A percentile compares a stretch with the other conserved stretches of the same genome.
Conservation (phyloP, 2,888 invertebrate genomes). For the Beris morrisii region DNA sequence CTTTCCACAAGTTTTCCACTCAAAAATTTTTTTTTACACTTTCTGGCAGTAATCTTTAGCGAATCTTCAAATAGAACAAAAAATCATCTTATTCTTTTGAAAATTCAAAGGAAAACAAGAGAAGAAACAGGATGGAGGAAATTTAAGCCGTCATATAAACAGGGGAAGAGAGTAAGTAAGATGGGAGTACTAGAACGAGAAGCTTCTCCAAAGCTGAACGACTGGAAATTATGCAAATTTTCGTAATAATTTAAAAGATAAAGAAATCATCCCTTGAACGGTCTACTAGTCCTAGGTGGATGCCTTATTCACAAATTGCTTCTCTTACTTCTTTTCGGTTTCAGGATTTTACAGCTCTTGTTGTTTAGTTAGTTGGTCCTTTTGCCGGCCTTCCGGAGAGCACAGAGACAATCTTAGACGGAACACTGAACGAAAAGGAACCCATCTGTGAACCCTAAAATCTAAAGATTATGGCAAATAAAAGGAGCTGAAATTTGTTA, state of each 20-base stretch:
- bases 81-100: not conserved
- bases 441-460: constrained; percentile 34
- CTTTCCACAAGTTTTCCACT: not conserved
- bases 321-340: not conserved
- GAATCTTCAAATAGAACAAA: not conserved
- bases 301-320: constrained; percentile 5
- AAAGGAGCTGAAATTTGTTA: constrained; percentile 33
- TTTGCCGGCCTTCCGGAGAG: not conserved
- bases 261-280: constrained; percentile 7
- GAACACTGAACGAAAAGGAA: constrained; percentile 15
- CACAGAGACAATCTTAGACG: not conserved
- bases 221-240: constrained; percentile 28
- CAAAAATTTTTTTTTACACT: not conserved
- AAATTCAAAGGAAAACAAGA: not conserved
- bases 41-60: not conserved
- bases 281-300: not conserved
- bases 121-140: not conserved
- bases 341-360: not conserved
- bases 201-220: not conserved
- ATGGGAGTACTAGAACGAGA: not conserved
- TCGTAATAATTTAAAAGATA: constrained; percentile 18
- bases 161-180: too few relatives aligned
- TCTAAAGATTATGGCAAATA: constrained; percentile 35
- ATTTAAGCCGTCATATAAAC: not conserved
- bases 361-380: not conserved